Evolutionary conservation across 2,888 invertebrate species (phyloP), one percentile per base, ranked within the genome.

Genomic region (Ethmia dodecea): DNA sequence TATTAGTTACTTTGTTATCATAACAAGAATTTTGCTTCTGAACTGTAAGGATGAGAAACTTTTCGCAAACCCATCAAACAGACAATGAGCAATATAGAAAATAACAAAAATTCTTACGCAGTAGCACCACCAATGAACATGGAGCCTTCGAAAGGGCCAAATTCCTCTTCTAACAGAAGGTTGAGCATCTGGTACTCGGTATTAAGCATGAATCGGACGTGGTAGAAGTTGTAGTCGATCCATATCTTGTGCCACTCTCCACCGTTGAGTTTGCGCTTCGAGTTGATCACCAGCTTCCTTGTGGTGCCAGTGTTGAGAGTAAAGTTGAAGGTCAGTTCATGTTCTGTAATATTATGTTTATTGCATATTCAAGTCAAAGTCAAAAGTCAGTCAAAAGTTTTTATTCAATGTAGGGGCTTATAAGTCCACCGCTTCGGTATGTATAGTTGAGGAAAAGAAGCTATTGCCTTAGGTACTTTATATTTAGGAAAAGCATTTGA

Each of bases 231-330:
- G 68, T 96, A 96, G 81, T 97, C 97, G 42, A 98, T 95, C 94
- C 95, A 95, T 46, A 97, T 92, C 78, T 96, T 95, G 72, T 98
- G 97, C 98, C 97, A 98, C 68, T 96, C 95, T 1, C 97, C 97
- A 32, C 94, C 94, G 66, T 96, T 97, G 30, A 98, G 86, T 63
- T 93, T 92, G 28, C 93, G 87, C 47, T 92, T 90, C 2, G 95
- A 95, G 59, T 92, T 92, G 43, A 97, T 94, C 28, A 93, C 94
- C 39, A 95, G 81, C 63, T 93, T 94, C 47, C 94, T 90, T 30
- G 93, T 92, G 5, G 92, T 92, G 0, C 94, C 95, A 22, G 94
- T 95, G 77, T 94, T 95, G 16, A 95, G 79, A 0, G 96, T 95
- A 58, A 96, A 96, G 72, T 96, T 95, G 74, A 96, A 96, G 5